A percentile compares a stretch with the other conserved stretches of the same genome.
phyloP scores from a whole-genome alignment of 2,888 invertebrate species.

The Phytoseiulus persimilis region DNA sequence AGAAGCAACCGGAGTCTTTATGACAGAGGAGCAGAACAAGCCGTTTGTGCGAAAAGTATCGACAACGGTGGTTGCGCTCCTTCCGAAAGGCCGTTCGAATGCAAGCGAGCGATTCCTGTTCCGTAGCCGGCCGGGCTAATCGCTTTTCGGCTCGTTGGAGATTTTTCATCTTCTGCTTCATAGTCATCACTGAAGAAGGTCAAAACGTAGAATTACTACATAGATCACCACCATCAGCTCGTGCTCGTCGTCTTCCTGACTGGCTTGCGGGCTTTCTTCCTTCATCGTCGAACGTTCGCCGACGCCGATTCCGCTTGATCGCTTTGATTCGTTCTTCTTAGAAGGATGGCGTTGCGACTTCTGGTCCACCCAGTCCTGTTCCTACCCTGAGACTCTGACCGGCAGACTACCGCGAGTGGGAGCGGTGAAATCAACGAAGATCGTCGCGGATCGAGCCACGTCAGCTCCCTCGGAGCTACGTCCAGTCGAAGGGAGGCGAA shows the following conservation, averaged over 20 bases:
- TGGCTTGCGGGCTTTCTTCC: too few relatives aligned
- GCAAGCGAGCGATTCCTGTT: neutral
- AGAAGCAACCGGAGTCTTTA: neutral
- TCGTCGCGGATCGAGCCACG: neutral
- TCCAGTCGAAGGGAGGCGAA: too few relatives aligned
- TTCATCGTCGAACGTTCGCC: neutral
- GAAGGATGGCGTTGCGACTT: neutral
- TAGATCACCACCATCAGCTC: neutral
- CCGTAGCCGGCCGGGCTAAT: neutral
- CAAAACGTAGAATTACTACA: neutral
- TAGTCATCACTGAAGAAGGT: neutral
- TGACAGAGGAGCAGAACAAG: neutral
- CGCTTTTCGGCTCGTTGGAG: neutral
- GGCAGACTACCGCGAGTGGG: too few relatives aligned
- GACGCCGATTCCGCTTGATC: neutral
- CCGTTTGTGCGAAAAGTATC: neutral
- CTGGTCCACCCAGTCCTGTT: too few relatives aligned
- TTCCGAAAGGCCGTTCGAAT: neutral
- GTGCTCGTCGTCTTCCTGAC: neutral
- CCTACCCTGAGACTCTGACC: too few relatives aligned
- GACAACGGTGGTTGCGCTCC: neutral
- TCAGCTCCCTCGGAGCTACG: neutral
- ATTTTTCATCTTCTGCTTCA: neutral
- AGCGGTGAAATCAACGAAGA: too few relatives aligned
- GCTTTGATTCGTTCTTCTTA: neutral